Conservation (phyloP, 2,888 invertebrate species). For the Margaritifera margaritifera region DNA sequence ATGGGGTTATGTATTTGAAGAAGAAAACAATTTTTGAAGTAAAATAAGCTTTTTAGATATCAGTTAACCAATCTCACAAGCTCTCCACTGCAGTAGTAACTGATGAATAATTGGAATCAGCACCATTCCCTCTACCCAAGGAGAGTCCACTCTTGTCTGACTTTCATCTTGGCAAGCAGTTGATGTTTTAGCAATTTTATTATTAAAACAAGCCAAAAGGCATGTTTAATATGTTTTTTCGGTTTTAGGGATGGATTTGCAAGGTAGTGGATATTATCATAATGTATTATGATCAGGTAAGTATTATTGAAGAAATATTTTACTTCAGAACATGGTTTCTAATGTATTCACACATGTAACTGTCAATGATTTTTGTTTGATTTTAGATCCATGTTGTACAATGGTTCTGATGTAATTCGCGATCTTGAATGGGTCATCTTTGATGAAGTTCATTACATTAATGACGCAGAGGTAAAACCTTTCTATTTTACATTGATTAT, state of each 20-base stretch:
- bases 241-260: background rate
- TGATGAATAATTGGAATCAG: no score
- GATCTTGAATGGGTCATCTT: constrained; percentile 99
- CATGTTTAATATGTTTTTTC: background rate
- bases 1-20: no score
- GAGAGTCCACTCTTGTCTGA: background rate
- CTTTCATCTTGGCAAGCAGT: background rate
- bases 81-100: no score
- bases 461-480: constrained; percentile 86
- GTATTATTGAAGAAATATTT: background rate
- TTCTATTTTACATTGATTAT: no score
- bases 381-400: constrained; percentile 88
- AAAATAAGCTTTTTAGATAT: no score
- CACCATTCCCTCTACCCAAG: no score
- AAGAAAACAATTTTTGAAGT: no score
- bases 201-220: no score
- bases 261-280: background rate
- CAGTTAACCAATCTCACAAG: no score
- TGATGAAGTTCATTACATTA: constrained; percentile 99
- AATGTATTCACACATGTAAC: background rate
- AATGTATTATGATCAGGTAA: background rate
- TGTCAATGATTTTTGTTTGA: background rate
- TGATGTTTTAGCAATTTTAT: background rate
- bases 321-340: background rate
- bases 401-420: constrained; percentile 93